Evolutionary conservation across 2,797 vertebrate genomes (phyloP), one percentile per base, ranked within the genome.

Genomic region (Phrynocephalus forsythii): DNA sequence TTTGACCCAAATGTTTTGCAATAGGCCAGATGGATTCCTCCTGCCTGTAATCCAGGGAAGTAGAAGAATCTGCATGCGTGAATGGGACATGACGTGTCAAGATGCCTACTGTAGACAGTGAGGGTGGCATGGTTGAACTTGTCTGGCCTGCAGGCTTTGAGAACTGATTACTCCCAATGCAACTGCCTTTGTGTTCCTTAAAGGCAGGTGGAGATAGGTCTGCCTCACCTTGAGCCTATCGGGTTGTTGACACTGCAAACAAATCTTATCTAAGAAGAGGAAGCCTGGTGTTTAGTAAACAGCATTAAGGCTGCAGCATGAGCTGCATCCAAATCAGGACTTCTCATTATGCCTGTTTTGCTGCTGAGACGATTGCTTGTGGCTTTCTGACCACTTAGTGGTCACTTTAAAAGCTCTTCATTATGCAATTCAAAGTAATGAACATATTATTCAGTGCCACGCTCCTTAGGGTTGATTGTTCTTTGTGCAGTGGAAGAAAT

Each of bases 181-280:
- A 82, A 67, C 28, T 69, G 6, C 10, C 87, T 13, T 82, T 72
- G 7, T 48, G 63, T 13, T 38, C 22, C 52, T 72, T 30, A 13
- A 33, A 87, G 79, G 72, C 60, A 33, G 38, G 71, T 1, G 16
- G 52, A 87, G 68, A 20, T 48, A 38, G 48, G 80, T 68, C 60
- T 72, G n/a, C 15, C 38, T 75, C 52, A 48, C 71, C n/a, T 82
- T 87, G 80, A 52, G 63, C 52, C 26, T 73, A 24, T 77, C 48
- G 13, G 38, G 82, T 52, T 88, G 77, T 85, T 75, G 66, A 66
- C 48, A 38, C 24, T 38, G 11, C 73, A 85, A 88, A 81, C 78
- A 76, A 68, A 80, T 84, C 83, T 80, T 84, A 80, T 48, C 71
- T 81, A 85, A 85, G 84, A 56, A 81, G 83, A 88, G 83, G 78